Evolutionary conservation across 2,113 vertebrate genomes (phyloP).

Genomic region (Micromys minutus): DNA sequence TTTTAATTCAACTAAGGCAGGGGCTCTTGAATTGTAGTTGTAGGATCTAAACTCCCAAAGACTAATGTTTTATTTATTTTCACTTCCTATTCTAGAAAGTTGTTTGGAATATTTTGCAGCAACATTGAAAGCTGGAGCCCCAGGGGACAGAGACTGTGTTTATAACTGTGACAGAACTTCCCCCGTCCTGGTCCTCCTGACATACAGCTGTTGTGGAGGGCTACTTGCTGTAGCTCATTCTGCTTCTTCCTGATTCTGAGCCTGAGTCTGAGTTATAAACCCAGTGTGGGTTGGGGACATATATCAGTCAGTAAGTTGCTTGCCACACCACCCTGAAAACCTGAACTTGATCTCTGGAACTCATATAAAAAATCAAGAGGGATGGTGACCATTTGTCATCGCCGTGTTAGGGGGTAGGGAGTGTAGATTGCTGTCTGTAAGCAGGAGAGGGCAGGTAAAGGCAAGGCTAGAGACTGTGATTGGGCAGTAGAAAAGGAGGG

Average conservation of each 20-base stretch:
- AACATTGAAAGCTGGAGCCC: not conserved
- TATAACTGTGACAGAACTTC: not conserved
- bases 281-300: not conserved
- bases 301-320: no score
- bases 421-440: no score
- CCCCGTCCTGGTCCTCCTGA: not conserved
- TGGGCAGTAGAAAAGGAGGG: no score
- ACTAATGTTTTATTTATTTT: conserved; percentile 25
- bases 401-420: not conserved
- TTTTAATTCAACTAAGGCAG: not conserved
- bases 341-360: not conserved
- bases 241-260: not conserved
- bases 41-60: not conserved
- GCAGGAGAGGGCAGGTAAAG: no score
- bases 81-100: not conserved
- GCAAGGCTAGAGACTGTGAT: no score
- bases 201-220: no score
- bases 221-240: not conserved
- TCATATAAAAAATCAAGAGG: not conserved
- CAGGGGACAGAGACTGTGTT: not conserved
- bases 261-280: not conserved
- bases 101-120: conserved; percentile 39
- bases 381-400: not conserved
- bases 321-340: not conserved
- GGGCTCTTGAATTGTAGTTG: not conserved